phyloP scores from a whole-genome alignment of 2,797 vertebrate species.

The Propithecus deckenii region DNA sequence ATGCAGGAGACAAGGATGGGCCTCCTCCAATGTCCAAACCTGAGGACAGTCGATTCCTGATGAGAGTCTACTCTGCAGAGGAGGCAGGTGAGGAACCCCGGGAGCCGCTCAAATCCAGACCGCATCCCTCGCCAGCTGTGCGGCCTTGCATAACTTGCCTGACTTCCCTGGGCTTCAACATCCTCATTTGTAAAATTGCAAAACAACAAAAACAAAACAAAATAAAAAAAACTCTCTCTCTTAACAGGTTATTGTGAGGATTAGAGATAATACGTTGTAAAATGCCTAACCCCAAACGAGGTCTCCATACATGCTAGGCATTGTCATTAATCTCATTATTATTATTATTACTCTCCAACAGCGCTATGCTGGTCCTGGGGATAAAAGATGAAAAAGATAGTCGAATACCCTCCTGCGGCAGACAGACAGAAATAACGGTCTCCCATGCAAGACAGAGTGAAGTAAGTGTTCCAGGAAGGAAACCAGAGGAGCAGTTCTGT shows the following conservation, averaged over 20 bases:
- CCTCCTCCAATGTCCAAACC: not conserved
- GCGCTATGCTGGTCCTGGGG: not conserved
- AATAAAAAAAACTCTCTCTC: not conserved
- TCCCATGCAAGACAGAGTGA: not conserved
- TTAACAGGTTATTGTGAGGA: slow-evolving; percentile 20
- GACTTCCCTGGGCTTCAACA: not conserved
- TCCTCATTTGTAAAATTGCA: not conserved
- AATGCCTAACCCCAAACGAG: not conserved
- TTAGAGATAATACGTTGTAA: slow-evolving; percentile 1
- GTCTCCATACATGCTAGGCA: not conserved
- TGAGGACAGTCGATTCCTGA: not conserved
- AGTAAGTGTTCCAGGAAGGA: not conserved
- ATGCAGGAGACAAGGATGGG: not conserved
- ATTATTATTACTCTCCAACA: not conserved
- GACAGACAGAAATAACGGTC: not conserved
- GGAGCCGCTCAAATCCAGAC: not conserved
- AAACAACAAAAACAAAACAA: not conserved
- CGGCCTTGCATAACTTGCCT: not conserved
- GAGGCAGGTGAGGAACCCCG: not conserved
- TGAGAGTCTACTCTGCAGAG: not conserved
- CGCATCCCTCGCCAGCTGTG: not conserved
- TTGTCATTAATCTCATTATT: not conserved
- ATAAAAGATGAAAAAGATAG: not conserved
- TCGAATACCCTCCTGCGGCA: not conserved
- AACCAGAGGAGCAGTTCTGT: not conserved